These are phyloP conservation scores for Argynnis bischoffii DNA, from an alignment of 2,888 invertebrate genomes.

Conservation along the genomic window DNA sequence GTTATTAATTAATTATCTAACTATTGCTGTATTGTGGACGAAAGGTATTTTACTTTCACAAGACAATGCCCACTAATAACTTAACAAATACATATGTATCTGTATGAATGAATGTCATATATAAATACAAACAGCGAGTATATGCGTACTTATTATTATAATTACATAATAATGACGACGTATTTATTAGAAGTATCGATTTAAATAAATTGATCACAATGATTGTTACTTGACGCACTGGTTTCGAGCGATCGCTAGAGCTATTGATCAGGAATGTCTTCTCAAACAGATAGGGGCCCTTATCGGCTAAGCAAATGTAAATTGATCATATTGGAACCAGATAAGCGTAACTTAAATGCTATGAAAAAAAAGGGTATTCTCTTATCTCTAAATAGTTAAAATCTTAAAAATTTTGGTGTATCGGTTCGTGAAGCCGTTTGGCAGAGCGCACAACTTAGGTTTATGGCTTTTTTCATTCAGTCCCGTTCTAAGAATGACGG, in stretches of 20 bases:
- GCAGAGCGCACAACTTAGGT: constrained; percentile 58
- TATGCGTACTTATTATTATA: too few relatives aligned
- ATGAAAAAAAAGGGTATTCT: constrained; percentile 37
- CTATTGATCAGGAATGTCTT: constrained; percentile 31
- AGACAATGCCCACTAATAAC: too few relatives aligned
- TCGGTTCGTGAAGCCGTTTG: constrained; percentile 76
- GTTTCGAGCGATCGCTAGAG: background rate
- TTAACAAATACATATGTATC: too few relatives aligned
- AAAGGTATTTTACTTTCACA: too few relatives aligned
- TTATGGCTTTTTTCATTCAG: constrained; percentile 74
- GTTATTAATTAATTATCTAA: too few relatives aligned
- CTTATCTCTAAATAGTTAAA: constrained; percentile 66
- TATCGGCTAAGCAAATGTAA: constrained; percentile 42
- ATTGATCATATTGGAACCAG: constrained; percentile 41
- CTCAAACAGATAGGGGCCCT: constrained; percentile 30
- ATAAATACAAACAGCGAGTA: too few relatives aligned
- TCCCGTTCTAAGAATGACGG: constrained; percentile 70
- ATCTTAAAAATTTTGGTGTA: constrained; percentile 66
- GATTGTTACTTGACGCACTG: background rate
- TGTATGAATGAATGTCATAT: too few relatives aligned
- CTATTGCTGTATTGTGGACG: too few relatives aligned
- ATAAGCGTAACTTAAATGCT: constrained; percentile 48
- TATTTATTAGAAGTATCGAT: too few relatives aligned
- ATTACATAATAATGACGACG: too few relatives aligned
- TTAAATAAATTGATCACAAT: background rate